Conservation (phyloP, 2,113 vertebrate species). For the Seriola aureovittata region DNA sequence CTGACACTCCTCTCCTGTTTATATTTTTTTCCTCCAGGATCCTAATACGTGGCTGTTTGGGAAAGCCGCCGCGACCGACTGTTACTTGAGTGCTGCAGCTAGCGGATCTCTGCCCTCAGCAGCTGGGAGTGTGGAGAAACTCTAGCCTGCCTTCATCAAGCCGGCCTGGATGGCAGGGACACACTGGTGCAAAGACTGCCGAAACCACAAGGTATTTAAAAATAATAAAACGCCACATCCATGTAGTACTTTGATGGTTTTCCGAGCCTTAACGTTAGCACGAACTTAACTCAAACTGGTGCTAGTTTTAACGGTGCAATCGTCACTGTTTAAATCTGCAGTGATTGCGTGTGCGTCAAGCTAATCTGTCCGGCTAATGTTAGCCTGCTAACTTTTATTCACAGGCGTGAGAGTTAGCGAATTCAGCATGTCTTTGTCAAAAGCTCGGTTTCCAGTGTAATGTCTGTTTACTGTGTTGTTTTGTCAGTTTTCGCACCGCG, state of each 20-base stretch:
- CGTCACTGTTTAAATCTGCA: constrained; percentile 16
- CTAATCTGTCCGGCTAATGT: constrained; percentile 56
- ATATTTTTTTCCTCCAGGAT: constrained; percentile 42
- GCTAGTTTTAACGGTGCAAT: not conserved
- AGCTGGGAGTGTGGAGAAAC: constrained; percentile 36
- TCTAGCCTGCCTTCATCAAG: constrained; percentile 52
- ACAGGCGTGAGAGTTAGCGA: not conserved
- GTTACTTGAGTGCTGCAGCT: not conserved
- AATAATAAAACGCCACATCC: too few species aligned
- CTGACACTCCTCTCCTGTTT: constrained; percentile 29
- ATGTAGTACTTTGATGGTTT: not conserved
- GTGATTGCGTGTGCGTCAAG: constrained; percentile 38
- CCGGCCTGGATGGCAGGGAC: constrained; percentile 93
- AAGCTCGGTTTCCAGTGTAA: not conserved
- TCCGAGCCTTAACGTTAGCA: not conserved
- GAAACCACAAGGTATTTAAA: constrained; percentile 74
- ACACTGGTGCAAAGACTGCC: constrained; percentile 80
- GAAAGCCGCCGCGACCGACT: constrained; percentile 29
- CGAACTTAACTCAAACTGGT: constrained; percentile 22
- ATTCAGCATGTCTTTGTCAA: not conserved
- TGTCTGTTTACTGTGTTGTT: not conserved
- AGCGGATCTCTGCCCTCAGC: constrained; percentile 46
- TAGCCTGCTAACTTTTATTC: constrained; percentile 56
- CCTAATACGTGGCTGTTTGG: constrained; percentile 85
- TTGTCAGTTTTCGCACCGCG: too few species aligned